phyloP scores from a whole-genome alignment of 2,797 vertebrate genomes.

The Sebastes trivittatus region DNA sequence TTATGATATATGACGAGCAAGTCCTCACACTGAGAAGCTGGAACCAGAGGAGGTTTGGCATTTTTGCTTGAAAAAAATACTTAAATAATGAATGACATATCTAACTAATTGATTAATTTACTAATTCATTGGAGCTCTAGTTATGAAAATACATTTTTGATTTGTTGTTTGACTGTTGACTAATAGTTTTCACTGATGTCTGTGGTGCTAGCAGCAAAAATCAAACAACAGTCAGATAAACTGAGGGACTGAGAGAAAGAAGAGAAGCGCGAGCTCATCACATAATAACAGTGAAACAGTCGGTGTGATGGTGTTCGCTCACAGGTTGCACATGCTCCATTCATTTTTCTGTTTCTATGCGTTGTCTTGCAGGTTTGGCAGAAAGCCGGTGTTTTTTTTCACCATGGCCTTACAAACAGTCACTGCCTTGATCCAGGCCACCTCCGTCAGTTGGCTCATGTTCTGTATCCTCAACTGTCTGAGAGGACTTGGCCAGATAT shows the following conservation, averaged over 20 bases:
- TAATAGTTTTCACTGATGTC: neutral
- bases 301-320: neutral
- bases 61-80: neutral
- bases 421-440: constrained; percentile 83
- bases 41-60: neutral
- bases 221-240: neutral
- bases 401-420: constrained; percentile 82
- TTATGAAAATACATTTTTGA: neutral
- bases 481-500: constrained; percentile 85
- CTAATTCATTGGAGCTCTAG: neutral
- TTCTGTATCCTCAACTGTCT: constrained; percentile 83
- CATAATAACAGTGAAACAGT: neutral
- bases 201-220: neutral
- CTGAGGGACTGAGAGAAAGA: neutral
- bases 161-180: neutral
- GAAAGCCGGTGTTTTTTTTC: constrained; percentile 85
- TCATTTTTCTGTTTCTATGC: neutral
- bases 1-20: neutral
- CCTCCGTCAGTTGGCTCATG: constrained; percentile 85
- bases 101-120: neutral
- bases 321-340: neutral
- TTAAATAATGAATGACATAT: neutral
- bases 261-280: neutral
- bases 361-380: constrained; percentile 82
- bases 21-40: no score